phyloP scores from a whole-genome alignment of 2,888 invertebrate genomes.

The Pycnomerus fuliginosus region DNA sequence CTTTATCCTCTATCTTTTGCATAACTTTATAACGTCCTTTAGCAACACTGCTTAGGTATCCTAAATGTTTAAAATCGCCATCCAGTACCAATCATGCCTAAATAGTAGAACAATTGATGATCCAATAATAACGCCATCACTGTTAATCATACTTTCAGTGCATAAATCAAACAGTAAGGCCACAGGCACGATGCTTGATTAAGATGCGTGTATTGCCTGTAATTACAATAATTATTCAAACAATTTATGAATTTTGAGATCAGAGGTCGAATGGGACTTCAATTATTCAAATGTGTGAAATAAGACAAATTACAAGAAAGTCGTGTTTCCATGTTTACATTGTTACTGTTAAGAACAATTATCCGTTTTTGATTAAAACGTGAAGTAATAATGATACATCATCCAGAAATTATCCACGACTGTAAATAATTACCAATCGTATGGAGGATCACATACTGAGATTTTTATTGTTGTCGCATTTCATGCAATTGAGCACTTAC shows the following conservation, averaged over 20 bases:
- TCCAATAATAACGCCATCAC: no score
- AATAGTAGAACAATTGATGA: no score
- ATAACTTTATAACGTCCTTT: no score
- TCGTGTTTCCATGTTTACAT: conserved; percentile 10
- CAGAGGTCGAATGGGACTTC: conserved; percentile 21
- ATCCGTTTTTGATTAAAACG: conserved; percentile 6
- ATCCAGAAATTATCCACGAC: conserved; percentile 23
- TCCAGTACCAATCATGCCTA: no score
- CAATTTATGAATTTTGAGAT: conserved; percentile 22
- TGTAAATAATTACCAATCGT: conserved; percentile 23
- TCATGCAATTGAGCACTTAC: conserved; percentile 8
- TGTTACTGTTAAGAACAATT: conserved; percentile 8
- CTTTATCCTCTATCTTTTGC: no score
- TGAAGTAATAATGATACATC: conserved; percentile 7
- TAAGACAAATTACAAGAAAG: conserved; percentile 18
- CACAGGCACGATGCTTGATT: no score
- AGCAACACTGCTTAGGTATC: no score
- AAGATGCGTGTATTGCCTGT: conserved; percentile 16
- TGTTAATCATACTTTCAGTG: no score
- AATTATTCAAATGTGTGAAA: conserved; percentile 25
- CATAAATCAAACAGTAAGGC: no score
- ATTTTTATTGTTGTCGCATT: conserved; percentile 13
- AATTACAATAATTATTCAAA: conserved; percentile 26
- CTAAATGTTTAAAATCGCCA: no score
- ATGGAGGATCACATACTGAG: conserved; percentile 19